Evolutionary conservation across 2,888 invertebrate species (phyloP).

Genomic region (Spialia ferax): DNA sequence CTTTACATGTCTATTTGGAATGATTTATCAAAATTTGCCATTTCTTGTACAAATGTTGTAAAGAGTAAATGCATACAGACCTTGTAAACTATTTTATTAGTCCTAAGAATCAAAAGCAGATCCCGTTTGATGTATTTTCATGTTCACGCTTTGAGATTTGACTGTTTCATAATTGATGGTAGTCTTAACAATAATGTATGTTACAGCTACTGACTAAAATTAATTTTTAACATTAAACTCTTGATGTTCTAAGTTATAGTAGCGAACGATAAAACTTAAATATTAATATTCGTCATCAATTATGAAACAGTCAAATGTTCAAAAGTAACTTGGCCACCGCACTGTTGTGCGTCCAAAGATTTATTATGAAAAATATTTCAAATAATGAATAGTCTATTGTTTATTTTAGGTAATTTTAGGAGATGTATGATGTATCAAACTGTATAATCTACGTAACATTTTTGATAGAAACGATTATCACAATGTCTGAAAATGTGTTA

Average conservation of each 20-base stretch:
- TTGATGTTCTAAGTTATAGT: slow-evolving; percentile 16
- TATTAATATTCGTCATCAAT: slow-evolving; percentile 6
- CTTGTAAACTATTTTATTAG: not conserved
- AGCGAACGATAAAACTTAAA: slow-evolving; percentile 20
- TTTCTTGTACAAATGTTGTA: not conserved
- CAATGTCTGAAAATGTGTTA: too few species aligned
- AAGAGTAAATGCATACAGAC: slow-evolving; percentile 3
- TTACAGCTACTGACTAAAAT: slow-evolving; percentile 14
- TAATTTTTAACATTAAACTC: slow-evolving; percentile 10
- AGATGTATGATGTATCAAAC: too few species aligned
- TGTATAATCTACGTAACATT: too few species aligned
- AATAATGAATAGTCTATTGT: too few species aligned
- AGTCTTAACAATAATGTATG: slow-evolving; percentile 16
- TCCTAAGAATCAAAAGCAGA: not conserved
- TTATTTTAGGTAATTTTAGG: too few species aligned
- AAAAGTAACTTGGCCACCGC: not conserved
- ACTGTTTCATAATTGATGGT: not conserved
- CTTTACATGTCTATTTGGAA: not conserved
- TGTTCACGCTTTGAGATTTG: slow-evolving; percentile 15
- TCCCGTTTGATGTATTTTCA: not conserved
- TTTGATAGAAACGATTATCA: too few species aligned
- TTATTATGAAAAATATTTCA: not conserved
- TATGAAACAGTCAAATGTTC: slow-evolving; percentile 6
- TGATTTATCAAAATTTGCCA: not conserved
- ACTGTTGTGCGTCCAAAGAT: not conserved